Percentiles rank a stretch among this genome's conserved stretches.
phyloP scores from a whole-genome alignment of 2,113 vertebrate species.

The Anoura caudifer region DNA sequence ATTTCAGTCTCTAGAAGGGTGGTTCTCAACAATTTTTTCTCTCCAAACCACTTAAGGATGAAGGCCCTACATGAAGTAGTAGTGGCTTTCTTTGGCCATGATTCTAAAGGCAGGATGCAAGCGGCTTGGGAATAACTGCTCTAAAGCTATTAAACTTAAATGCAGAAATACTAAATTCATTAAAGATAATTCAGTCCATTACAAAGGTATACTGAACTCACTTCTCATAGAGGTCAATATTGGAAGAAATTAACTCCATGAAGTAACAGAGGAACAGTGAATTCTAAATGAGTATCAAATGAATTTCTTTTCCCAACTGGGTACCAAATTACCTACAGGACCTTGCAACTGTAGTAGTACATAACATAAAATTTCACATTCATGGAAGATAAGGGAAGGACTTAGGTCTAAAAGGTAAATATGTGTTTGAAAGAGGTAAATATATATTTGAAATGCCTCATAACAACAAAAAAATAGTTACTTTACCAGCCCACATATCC shows the following conservation, averaged over 20 bases:
- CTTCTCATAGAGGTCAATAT: not conserved
- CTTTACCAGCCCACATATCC: not conserved
- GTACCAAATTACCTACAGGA: not conserved
- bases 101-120: constrained; percentile 6
- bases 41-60: not conserved
- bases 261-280: not conserved
- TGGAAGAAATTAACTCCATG: not conserved
- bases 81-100: not conserved
- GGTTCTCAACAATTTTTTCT: not conserved
- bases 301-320: not conserved
- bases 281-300: constrained; percentile 31
- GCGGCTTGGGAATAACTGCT: not conserved
- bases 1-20: not conserved
- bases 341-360: not conserved
- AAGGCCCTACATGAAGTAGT: not conserved
- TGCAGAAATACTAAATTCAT: not conserved
- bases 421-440: not conserved
- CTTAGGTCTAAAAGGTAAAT: not conserved
- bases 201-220: not conserved
- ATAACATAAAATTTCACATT: constrained; percentile 3
- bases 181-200: not conserved
- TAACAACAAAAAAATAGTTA: not conserved
- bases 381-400: not conserved
- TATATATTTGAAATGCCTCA: not conserved
- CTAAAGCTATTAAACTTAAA: not conserved